phyloP scores from a whole-genome alignment of 2,113 vertebrate genomes.

The Nicator chloris region DNA sequence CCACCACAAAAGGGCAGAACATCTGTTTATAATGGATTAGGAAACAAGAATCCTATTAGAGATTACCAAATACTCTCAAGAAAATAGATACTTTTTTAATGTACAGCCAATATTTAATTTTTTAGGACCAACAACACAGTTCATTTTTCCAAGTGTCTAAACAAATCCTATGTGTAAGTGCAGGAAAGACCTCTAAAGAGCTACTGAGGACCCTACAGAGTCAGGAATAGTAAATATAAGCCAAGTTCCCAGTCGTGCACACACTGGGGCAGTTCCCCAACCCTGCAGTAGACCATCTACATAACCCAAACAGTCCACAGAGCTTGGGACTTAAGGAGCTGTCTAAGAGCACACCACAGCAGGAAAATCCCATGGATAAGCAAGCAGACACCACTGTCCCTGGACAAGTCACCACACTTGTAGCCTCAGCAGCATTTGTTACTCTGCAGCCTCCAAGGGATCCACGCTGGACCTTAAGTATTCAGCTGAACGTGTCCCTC shows the following conservation, averaged over 20 bases:
- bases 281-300: not conserved
- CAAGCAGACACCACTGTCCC: not conserved
- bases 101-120: not conserved
- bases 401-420: not conserved
- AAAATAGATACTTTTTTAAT: conserved; percentile 5
- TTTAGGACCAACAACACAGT: not conserved
- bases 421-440: not conserved
- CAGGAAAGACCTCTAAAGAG: not conserved
- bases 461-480: not conserved
- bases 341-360: not conserved
- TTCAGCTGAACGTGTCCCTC: accelerated
- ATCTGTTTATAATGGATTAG: conserved; percentile 28
- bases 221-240: accelerated
- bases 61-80: not conserved
- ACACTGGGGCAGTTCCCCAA: not conserved
- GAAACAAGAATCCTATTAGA: conserved; percentile 28
- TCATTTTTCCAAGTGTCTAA: not conserved
- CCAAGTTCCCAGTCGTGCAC: not conserved
- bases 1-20: not conserved
- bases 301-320: not conserved
- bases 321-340: not conserved
- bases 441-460: not conserved
- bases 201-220: not conserved
- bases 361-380: not conserved
- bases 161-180: not conserved